Evolutionary conservation across 2,888 invertebrate species (phyloP).

Genomic region (Idaea straminata): DNA sequence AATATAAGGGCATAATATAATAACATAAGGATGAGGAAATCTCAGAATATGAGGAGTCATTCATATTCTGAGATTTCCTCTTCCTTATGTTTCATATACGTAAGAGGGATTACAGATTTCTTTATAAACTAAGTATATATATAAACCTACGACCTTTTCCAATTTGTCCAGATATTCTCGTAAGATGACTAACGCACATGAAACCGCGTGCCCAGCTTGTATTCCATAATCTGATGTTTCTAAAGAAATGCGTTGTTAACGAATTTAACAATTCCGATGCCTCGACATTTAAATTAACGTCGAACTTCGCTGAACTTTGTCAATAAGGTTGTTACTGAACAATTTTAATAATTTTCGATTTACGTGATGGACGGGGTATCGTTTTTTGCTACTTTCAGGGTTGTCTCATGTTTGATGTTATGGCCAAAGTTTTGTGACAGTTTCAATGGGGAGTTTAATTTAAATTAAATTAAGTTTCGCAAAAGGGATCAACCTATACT

Average conservation of each 20-base stretch:
- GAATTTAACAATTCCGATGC: constrained; percentile 4
- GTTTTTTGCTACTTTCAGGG: background rate
- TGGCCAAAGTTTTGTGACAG: background rate
- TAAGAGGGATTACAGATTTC: too few relatives aligned
- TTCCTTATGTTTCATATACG: too few relatives aligned
- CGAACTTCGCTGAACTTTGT: constrained; percentile 55
- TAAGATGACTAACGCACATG: background rate
- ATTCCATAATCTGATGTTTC: constrained; percentile 24
- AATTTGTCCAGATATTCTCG: too few relatives aligned
- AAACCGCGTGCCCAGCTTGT: constrained; percentile 4
- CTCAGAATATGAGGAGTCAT: too few relatives aligned
- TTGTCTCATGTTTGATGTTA: background rate
- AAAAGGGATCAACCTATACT: background rate
- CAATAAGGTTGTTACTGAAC: constrained; percentile 63
- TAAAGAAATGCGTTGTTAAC: constrained; percentile 31
- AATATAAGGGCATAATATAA: too few relatives aligned
- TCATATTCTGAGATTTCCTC: too few relatives aligned
- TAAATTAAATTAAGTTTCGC: background rate
- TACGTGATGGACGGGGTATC: constrained; percentile 36
- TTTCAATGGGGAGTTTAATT: constrained; percentile 26
- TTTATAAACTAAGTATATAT: too few relatives aligned
- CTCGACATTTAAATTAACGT: constrained; percentile 59
- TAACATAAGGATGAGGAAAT: too few relatives aligned
- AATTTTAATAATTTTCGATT: constrained; percentile 67
- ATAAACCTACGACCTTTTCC: too few relatives aligned